Conservation (phyloP, 2,797 vertebrate species). For the Triplophysa yarkandensis region DNA sequence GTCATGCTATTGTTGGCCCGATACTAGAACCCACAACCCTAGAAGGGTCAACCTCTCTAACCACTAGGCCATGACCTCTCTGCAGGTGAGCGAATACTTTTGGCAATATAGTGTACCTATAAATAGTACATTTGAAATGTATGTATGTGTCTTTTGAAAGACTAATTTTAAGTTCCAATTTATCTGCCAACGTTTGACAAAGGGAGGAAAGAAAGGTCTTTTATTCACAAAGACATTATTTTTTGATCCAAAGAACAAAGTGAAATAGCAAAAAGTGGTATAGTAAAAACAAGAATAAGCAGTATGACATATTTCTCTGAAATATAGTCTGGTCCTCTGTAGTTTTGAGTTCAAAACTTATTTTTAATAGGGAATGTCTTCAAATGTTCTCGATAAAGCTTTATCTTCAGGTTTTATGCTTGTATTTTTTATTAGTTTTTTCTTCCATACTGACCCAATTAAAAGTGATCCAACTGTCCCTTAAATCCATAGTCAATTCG, state of each 20-base stretch:
- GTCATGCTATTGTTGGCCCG: too few relatives aligned
- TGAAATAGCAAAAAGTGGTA: neutral
- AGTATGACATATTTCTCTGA: neutral
- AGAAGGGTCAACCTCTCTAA: too few relatives aligned
- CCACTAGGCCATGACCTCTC: too few relatives aligned
- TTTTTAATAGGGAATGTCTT: neutral
- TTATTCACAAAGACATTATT: conserved; percentile 4
- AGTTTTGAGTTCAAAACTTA: neutral
- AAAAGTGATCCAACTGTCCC: neutral
- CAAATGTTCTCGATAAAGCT: neutral
- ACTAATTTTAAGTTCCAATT: conserved; percentile 6
- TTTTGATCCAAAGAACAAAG: conserved; percentile 22
- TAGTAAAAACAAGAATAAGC: neutral
- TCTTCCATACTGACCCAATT: neutral
- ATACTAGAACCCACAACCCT: too few relatives aligned
- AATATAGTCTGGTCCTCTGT: neutral
- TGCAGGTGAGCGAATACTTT: too few relatives aligned
- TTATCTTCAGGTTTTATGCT: neutral
- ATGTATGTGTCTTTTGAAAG: too few relatives aligned
- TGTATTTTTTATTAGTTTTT: neutral
- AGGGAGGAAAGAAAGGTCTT: neutral
- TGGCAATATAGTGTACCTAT: too few relatives aligned
- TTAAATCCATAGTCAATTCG: neutral
- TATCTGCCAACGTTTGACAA: conserved; percentile 8
- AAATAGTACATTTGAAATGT: too few relatives aligned